These are phyloP conservation scores for Cathartes aura DNA, from an alignment of 2,113 vertebrate genomes.

Conservation along the genomic window DNA sequence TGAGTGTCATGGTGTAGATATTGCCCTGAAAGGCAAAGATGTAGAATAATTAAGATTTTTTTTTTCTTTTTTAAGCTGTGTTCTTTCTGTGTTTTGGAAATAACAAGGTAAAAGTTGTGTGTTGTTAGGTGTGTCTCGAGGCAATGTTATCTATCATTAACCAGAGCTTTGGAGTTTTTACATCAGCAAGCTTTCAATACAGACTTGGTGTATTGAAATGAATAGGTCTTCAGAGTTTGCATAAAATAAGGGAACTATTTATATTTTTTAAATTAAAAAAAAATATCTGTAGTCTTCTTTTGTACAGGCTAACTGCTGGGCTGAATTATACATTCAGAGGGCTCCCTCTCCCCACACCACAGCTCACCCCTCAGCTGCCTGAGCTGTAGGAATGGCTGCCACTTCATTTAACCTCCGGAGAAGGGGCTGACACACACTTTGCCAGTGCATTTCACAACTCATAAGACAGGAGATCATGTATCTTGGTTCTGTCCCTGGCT, in stretches of 20 bases:
- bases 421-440: background rate
- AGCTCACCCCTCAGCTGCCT: background rate
- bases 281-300: background rate
- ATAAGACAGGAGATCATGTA: background rate
- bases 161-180: background rate
- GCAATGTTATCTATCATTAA: background rate
- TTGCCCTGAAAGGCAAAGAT: background rate
- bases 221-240: background rate
- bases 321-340: background rate
- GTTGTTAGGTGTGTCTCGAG: background rate
- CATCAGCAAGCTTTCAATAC: background rate
- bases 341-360: background rate
- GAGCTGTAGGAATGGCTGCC: background rate
- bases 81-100: conserved; percentile 9
- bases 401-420: background rate
- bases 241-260: background rate
- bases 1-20: background rate
- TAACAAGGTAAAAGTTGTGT: background rate
- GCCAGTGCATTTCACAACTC: background rate
- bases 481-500: background rate
- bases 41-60: background rate
- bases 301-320: background rate
- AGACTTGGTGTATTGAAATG: background rate
- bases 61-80: background rate
- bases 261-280: background rate